phyloP scores from a whole-genome alignment of 2,888 invertebrate species.

The Melipona beecheii region DNA sequence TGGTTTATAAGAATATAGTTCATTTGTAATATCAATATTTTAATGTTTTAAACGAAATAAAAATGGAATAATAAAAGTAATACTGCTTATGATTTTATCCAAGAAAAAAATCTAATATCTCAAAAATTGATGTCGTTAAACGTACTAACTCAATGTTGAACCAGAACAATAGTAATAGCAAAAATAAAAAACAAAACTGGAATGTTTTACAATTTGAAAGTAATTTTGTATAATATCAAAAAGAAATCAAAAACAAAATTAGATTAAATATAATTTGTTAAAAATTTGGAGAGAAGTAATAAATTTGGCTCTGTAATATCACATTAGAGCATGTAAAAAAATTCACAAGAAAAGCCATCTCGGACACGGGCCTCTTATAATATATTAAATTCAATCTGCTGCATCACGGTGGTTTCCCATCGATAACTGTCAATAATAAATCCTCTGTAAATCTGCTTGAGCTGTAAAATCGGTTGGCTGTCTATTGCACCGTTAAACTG shows the following conservation, averaged over 20 bases:
- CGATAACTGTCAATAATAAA: slow-evolving; percentile 82
- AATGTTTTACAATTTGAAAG: not conserved
- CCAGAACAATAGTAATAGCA: not conserved
- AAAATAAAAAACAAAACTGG: not conserved
- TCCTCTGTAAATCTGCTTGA: slow-evolving; percentile 81
- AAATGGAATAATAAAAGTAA: slow-evolving; percentile 20
- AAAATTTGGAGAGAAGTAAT: not conserved
- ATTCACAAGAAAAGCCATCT: slow-evolving; percentile 60
- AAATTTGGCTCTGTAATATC: slow-evolving; percentile 54
- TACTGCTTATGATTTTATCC: slow-evolving; percentile 8
- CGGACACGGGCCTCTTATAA: slow-evolving; percentile 72
- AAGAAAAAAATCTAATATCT: not conserved
- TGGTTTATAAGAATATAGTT: not conserved
- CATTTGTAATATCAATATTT: not conserved
- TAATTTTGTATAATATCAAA: not conserved
- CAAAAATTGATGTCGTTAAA: not conserved
- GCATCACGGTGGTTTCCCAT: slow-evolving; percentile 83
- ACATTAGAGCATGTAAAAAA: slow-evolving; percentile 50
- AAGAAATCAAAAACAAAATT: not conserved
- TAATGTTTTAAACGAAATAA: not conserved
- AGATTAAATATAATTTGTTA: not conserved
- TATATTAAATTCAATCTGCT: slow-evolving; percentile 81
- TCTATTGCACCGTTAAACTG: slow-evolving; percentile 81
- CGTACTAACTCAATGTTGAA: slow-evolving; percentile 2
- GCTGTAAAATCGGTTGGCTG: slow-evolving; percentile 81